Evolutionary conservation across 1,140 invertebrate species (phyloP), one percentile per base, ranked within the genome.

Genomic region (Zaprionus vittiger): DNA sequence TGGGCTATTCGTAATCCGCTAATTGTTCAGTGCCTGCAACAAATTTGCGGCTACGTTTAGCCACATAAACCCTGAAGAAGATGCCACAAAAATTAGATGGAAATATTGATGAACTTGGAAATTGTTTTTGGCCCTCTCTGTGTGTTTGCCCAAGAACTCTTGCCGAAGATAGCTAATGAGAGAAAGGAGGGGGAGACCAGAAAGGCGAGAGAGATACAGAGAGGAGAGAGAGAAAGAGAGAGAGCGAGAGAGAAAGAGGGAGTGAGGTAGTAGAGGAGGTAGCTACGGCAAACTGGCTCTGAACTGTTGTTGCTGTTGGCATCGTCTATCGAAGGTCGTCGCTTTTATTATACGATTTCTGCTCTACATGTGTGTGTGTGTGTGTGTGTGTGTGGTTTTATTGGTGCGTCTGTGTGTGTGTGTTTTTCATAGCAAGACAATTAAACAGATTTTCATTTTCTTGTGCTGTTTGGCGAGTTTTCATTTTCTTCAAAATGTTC

Each of bases 321-420:
- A 38, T 75, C 38, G 41, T 47, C 5, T 52, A 28, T 55, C 76
- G 83, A 84, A 84, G 82, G 83, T 81, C 83, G 71, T 76, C 61
- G 81, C 67, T 73, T 81, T 81, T 74, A 61, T 81, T 80, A 72
- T 68, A 28, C 70, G 52, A 77, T 28, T 55, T 62, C 24, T 75
- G 34, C 61, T 68, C 17, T 71, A 24, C 55, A 37, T 54, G 57
- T 26, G 47, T 4, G 41, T 62, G 37, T 60, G 9, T 49, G 37
- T 54, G 57, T 26, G 47, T 4, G 41, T 62, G 37, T 60, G 9
- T 49, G 37, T 41, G 37, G 38, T 60, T 61, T 66, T 59, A 41
- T 2, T 57, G 38, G 34, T 47, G 0, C 15, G 22, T 24, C 47
- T 52, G 47, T 52, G 12, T 52, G 47, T 12, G 15, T 47, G n/a